A percentile compares a stretch with the other conserved stretches of the same genome.
Evolutionary conservation across 2,888 invertebrate genomes (phyloP).

Genomic region (Melieria omissa): DNA sequence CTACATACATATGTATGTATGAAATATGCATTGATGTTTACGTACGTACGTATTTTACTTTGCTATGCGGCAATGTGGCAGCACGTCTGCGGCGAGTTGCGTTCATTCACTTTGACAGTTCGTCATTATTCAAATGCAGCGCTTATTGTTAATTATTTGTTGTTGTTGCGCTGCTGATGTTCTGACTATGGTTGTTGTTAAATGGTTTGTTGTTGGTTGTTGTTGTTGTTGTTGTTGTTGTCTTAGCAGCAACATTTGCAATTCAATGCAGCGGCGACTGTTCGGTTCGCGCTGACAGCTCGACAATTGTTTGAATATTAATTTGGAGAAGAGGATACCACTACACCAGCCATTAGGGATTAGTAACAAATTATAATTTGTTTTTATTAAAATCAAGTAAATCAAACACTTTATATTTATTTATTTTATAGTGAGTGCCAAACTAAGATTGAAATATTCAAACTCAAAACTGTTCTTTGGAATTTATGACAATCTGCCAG

Average conservation of each 20-base stretch:
- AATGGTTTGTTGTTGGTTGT: neutral
- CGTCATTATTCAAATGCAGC: constrained; percentile 29
- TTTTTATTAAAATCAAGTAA: too few relatives aligned
- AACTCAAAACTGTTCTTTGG: too few relatives aligned
- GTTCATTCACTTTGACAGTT: constrained; percentile 29
- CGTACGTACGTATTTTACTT: neutral
- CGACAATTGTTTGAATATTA: too few relatives aligned
- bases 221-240: neutral
- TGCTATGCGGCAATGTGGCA: too few relatives aligned
- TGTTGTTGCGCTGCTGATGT: neutral
- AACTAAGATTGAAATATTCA: too few relatives aligned
- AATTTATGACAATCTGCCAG: too few relatives aligned
- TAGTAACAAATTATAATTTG: too few relatives aligned
- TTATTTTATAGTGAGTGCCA: too few relatives aligned
- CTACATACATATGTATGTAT: neutral
- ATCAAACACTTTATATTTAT: too few relatives aligned
- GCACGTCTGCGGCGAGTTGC: neutral
- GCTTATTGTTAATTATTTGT: constrained; percentile 20
- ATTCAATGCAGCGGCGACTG: constrained; percentile 8
- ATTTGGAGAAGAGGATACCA: too few relatives aligned
- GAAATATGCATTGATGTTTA: neutral
- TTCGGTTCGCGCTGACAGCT: too few relatives aligned
- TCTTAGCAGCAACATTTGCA: constrained; percentile 16
- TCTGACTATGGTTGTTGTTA: neutral
- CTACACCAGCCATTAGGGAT: too few relatives aligned